Evolutionary conservation across 2,113 vertebrate genomes (phyloP).

Genomic region (Pituophis catenifer): DNA sequence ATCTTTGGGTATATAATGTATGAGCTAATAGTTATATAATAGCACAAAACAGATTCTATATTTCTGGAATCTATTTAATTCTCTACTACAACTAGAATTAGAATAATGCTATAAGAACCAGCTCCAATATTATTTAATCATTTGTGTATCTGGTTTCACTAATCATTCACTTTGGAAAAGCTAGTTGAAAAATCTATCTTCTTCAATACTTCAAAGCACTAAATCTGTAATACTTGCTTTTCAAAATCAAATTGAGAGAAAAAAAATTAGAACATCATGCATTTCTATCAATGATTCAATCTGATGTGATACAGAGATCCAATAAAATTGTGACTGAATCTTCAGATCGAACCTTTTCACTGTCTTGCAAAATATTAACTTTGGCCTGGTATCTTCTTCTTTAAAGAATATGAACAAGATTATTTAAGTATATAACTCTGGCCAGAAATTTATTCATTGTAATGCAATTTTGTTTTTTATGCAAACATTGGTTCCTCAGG

Average conservation of each 20-base stretch:
- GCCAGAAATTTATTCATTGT: background rate
- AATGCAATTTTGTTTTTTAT: background rate
- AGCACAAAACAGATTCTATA: background rate
- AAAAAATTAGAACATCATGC: background rate
- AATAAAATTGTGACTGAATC: background rate
- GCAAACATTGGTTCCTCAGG: background rate
- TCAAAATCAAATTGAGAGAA: background rate
- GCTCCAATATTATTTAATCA: background rate
- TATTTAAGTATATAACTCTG: background rate
- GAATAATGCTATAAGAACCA: background rate
- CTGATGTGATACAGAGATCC: background rate
- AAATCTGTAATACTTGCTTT: background rate
- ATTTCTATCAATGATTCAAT: background rate
- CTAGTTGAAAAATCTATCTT: background rate
- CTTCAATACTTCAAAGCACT: background rate
- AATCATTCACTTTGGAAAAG: background rate
- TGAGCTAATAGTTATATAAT: background rate
- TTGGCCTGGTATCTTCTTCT: background rate
- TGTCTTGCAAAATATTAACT: background rate
- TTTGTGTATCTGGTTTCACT: background rate
- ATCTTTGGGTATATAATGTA: background rate
- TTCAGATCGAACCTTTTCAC: background rate
- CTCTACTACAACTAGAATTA: background rate
- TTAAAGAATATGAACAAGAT: background rate
- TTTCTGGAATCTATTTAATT: background rate